Evolutionary conservation across 2,888 invertebrate species (phyloP).

Genomic region (Dryocosmus kuriphilus): DNA sequence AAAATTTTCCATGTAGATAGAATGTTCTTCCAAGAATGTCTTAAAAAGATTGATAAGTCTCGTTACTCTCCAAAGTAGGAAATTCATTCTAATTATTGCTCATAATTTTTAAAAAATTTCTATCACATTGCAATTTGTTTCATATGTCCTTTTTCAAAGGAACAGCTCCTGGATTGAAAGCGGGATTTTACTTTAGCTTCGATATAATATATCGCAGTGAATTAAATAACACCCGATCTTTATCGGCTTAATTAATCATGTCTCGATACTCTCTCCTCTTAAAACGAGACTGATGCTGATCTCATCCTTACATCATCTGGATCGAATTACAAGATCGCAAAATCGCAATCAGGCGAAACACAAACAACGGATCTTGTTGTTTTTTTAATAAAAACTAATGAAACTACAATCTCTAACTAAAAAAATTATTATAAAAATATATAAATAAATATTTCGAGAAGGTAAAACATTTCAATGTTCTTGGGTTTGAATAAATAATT

Average conservation of each 20-base stretch:
- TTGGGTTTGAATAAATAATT: no score
- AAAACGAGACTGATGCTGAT: constrained; percentile 5
- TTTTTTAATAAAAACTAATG: not conserved
- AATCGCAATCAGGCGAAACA: not conserved
- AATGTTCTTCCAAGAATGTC: no score
- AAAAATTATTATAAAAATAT: no score
- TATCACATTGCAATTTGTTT: not conserved
- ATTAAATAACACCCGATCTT: constrained; percentile 4
- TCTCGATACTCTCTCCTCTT: not conserved
- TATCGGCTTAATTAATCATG: constrained; percentile 1
- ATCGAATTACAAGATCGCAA: not conserved
- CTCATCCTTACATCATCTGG: not conserved
- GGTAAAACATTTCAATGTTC: no score
- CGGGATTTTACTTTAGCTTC: no score
- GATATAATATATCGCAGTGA: not conserved
- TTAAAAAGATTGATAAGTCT: no score
- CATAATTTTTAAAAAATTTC: no score
- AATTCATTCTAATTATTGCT: no score
- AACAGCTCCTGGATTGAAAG: not conserved
- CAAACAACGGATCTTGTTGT: not conserved
- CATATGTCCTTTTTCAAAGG: not conserved
- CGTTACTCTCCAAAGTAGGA: no score
- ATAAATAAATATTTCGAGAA: no score
- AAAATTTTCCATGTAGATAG: no score
- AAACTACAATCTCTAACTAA: no score